A percentile compares a stretch with the other conserved stretches of the same genome.
These are phyloP conservation scores for Actenoides hombroni DNA, from an alignment of 2,113 vertebrate genomes.

Conservation along the genomic window DNA sequence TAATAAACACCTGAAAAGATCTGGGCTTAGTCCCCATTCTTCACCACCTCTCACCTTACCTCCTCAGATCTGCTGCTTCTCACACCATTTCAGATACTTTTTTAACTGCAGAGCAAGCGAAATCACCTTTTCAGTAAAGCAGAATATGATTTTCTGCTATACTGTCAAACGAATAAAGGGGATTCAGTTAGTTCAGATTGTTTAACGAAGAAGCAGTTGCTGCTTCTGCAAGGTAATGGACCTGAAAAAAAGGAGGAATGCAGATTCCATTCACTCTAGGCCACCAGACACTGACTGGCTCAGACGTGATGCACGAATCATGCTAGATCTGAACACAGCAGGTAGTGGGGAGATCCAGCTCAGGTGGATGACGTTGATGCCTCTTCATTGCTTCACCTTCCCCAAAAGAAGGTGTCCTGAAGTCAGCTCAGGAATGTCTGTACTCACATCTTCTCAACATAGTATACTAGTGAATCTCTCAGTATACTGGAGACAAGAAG, in stretches of 20 bases:
- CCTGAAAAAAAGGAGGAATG: neutral
- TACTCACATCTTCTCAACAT: neutral
- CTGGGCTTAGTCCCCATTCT: neutral
- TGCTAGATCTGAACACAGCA: neutral
- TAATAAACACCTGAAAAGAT: neutral
- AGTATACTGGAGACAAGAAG: too few relatives aligned
- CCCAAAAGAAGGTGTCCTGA: neutral
- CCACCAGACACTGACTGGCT: neutral
- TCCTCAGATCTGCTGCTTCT: neutral
- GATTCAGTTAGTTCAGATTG: neutral
- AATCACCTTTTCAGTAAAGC: neutral
- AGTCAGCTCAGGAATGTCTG: neutral
- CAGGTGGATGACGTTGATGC: neutral
- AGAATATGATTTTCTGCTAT: neutral
- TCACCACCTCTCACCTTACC: neutral
- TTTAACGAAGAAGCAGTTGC: neutral
- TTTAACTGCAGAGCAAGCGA: neutral
- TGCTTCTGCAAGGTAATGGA: neutral
- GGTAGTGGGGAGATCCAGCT: neutral
- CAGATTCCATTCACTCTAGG: neutral
- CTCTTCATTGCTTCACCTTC: neutral
- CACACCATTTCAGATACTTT: neutral
- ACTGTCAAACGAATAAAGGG: neutral
- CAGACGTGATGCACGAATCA: accelerated
- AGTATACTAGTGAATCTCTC: neutral